Percentiles rank a stretch among this genome's conserved stretches.
Conservation (phyloP, 2,113 vertebrate genomes). For the Apus apus region DNA sequence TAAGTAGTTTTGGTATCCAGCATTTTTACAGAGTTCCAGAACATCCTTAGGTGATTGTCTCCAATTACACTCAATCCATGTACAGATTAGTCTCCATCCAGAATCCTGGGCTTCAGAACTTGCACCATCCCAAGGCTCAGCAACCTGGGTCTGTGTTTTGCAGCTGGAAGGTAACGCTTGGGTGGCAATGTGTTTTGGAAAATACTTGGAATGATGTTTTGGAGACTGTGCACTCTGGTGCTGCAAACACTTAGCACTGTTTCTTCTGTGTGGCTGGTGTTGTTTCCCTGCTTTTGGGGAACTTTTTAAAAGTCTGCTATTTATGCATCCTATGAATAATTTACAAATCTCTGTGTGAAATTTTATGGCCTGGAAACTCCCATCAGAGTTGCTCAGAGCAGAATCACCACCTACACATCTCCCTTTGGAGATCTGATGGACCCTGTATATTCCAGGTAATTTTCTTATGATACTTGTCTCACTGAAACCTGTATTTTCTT, state of each 20-base stretch:
- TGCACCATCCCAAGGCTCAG: not conserved
- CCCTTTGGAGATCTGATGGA: not conserved
- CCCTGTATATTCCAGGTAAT: not conserved
- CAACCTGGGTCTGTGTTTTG: not conserved
- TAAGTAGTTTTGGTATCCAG: not conserved
- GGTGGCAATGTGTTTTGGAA: not conserved
- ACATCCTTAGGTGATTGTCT: not conserved
- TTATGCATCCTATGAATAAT: not conserved
- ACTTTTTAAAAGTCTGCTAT: not conserved
- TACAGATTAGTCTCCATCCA: not conserved
- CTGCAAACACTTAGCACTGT: not conserved
- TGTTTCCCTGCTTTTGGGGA: not conserved
- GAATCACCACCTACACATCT: not conserved
- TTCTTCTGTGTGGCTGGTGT: not conserved
- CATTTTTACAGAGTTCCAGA: not conserved
- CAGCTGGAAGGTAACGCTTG: rapidly evolving
- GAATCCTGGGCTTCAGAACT: not conserved
- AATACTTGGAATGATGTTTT: not conserved
- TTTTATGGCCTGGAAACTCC: not conserved
- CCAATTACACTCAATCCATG: not conserved
- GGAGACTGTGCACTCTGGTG: not conserved
- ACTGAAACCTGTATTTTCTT: not conserved
- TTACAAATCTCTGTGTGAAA: not conserved
- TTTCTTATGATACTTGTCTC: not conserved
- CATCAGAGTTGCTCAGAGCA: not conserved